These are phyloP conservation scores for Lepidochitona cinerea DNA, from an alignment of 2,888 invertebrate genomes.

Conservation along the genomic window DNA sequence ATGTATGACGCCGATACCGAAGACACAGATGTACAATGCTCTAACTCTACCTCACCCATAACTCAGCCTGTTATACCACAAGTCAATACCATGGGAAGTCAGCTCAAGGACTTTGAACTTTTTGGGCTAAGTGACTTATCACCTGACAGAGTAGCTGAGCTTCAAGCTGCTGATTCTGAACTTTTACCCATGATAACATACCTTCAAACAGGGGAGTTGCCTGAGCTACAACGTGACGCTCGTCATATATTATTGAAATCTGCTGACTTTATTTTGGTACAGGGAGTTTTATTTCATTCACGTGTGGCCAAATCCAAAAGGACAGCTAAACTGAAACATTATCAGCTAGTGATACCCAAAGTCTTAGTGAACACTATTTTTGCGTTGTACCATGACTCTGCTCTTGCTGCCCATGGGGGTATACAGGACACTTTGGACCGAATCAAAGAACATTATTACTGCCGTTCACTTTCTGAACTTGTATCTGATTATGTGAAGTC, in stretches of 20 bases:
- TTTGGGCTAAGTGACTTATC: too few relatives aligned
- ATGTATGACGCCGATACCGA: conserved; percentile 3
- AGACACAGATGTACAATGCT: too few relatives aligned
- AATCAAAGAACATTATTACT: conserved; percentile 12
- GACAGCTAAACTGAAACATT: not conserved
- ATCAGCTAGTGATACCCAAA: conserved; percentile 13
- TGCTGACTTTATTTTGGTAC: not conserved
- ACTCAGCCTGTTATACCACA: too few relatives aligned
- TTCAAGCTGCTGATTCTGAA: conserved; percentile 16
- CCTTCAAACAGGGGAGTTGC: conserved; percentile 12
- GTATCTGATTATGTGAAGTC: conserved; percentile 9
- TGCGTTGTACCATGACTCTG: conserved; percentile 3
- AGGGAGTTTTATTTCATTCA: conserved; percentile 8
- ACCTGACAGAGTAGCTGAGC: conserved; percentile 5
- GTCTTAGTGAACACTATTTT: not conserved
- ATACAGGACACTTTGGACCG: conserved; percentile 15
- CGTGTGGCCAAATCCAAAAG: conserved; percentile 14
- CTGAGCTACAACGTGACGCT: conserved; percentile 25
- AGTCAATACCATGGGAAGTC: too few relatives aligned
- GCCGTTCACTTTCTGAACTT: not conserved
- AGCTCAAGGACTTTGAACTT: too few relatives aligned
- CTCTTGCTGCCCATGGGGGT: conserved; percentile 13
- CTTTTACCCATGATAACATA: conserved; percentile 19
- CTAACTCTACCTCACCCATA: too few relatives aligned
- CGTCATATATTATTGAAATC: conserved; percentile 9